These are phyloP conservation scores for Agrenia bidenticulata DNA, from an alignment of 2,888 invertebrate species.

Conservation along the genomic window DNA sequence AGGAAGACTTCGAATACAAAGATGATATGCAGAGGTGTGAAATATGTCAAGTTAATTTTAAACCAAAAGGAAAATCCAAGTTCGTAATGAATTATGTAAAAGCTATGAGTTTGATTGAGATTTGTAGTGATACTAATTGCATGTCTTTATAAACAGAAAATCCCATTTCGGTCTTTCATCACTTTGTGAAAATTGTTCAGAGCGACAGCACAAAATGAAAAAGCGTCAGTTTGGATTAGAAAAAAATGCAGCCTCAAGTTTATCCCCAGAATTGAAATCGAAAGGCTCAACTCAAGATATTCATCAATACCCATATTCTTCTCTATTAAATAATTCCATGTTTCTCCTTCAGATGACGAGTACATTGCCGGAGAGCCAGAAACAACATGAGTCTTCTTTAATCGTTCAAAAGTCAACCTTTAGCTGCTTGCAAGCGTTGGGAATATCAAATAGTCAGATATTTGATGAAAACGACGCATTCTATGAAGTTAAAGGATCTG, in stretches of 20 bases:
- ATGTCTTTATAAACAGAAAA: no score
- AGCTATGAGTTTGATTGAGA: no score
- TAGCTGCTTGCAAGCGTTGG: constrained; percentile 45
- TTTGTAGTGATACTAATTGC: no score
- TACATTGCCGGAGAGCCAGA: constrained; percentile 35
- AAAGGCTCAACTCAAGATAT: constrained; percentile 55
- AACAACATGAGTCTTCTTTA: constrained; percentile 17
- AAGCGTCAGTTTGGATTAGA: constrained; percentile 53
- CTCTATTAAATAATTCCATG: constrained; percentile 90
- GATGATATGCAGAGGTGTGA: constrained; percentile 53
- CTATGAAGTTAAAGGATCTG: constrained; percentile 28
- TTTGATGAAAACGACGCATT: constrained; percentile 38
- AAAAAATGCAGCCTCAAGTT: constrained; percentile 54
- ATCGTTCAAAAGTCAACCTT: constrained; percentile 42
- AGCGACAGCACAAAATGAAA: constrained; percentile 65
- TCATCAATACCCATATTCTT: constrained; percentile 63
- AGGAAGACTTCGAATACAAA: constrained; percentile 53
- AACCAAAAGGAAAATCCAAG: constrained; percentile 34
- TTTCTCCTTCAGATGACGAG: constrained; percentile 67
- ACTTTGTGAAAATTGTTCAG: constrained; percentile 86
- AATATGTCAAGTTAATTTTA: constrained; percentile 46
- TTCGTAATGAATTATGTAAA: no score
- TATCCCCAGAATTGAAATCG: constrained; percentile 28
- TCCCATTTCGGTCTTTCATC: constrained; percentile 58
- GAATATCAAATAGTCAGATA: constrained; percentile 44